These are phyloP conservation scores for Myrmecophaga tridactyla DNA, from an alignment of 2,113 vertebrate species.

Conservation along the genomic window DNA sequence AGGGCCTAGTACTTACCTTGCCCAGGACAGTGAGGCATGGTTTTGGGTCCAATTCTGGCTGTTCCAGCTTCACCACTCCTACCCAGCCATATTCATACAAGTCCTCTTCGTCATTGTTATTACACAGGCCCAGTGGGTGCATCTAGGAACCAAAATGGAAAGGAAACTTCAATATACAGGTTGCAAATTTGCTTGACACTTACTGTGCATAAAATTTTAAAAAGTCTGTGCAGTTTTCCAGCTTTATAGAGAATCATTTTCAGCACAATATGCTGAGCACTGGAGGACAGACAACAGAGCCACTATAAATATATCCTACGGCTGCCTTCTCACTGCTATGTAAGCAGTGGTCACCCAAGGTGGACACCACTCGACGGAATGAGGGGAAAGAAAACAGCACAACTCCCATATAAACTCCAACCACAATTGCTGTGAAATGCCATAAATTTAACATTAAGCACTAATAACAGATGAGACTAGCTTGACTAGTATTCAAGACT, in stretches of 20 bases:
- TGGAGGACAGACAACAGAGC: background rate
- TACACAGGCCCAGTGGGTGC: slow-evolving; percentile 98
- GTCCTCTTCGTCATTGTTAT: slow-evolving; percentile 98
- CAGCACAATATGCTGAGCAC: background rate
- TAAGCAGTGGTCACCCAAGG: background rate
- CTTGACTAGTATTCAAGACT: background rate
- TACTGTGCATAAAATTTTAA: background rate
- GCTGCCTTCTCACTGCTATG: background rate
- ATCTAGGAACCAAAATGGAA: slow-evolving; percentile 86
- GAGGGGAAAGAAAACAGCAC: background rate
- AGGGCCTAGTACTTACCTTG: slow-evolving; percentile 88
- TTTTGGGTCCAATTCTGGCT: slow-evolving; percentile 96
- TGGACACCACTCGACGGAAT: background rate
- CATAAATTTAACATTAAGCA: background rate
- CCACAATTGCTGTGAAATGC: background rate
- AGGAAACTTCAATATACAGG: background rate
- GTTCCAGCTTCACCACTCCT: slow-evolving; percentile 99
- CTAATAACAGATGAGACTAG: slow-evolving; percentile 2
- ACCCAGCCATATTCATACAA: slow-evolving; percentile 99
- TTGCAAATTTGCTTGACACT: background rate
- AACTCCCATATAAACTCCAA: background rate
- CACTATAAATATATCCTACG: background rate
- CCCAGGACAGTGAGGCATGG: slow-evolving; percentile 97
- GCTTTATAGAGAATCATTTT: background rate
- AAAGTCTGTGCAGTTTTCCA: background rate